phyloP scores from a whole-genome alignment of 2,113 vertebrate species.

The Albula goreensis region DNA sequence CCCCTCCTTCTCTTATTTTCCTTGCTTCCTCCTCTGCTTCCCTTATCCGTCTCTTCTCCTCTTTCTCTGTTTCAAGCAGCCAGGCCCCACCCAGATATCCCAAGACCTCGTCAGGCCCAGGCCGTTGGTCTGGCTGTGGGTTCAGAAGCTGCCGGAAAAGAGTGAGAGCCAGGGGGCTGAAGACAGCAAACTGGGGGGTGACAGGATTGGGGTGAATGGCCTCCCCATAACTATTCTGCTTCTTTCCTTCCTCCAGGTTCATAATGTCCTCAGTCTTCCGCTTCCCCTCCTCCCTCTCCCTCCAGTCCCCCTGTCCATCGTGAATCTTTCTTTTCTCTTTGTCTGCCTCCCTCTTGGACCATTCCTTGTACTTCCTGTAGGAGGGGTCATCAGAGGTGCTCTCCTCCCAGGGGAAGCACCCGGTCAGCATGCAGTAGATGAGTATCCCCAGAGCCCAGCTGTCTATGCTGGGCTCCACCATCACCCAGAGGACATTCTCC shows the following conservation, averaged over 20 bases:
- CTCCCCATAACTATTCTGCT: background rate
- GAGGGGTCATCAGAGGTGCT: slow-evolving; percentile 71
- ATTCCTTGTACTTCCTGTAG: slow-evolving; percentile 73
- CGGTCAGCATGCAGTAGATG: slow-evolving; percentile 78
- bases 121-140: slow-evolving; percentile 72
- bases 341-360: slow-evolving; percentile 66
- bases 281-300: background rate
- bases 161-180: slow-evolving; percentile 67
- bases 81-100: slow-evolving; percentile 73
- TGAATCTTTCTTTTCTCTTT: slow-evolving; percentile 24
- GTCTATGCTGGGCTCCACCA: slow-evolving; percentile 77
- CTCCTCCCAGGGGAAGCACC: slow-evolving; percentile 84
- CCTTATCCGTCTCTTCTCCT: slow-evolving; percentile 61
- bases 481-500: slow-evolving; percentile 65
- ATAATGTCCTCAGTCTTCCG: slow-evolving; percentile 33
- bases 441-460: slow-evolving; percentile 87
- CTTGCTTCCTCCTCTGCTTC: slow-evolving; percentile 66
- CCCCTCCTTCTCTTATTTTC: slow-evolving; percentile 59
- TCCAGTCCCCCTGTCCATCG: slow-evolving; percentile 8
- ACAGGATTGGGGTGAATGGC: slow-evolving; percentile 43
- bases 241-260: slow-evolving; percentile 40
- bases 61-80: slow-evolving; percentile 64
- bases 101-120: slow-evolving; percentile 75
- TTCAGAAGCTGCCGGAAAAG: slow-evolving; percentile 79
- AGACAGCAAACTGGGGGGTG: slow-evolving; percentile 71